Conservation (phyloP, 2,888 invertebrate species). For the Proisotoma minuta region DNA sequence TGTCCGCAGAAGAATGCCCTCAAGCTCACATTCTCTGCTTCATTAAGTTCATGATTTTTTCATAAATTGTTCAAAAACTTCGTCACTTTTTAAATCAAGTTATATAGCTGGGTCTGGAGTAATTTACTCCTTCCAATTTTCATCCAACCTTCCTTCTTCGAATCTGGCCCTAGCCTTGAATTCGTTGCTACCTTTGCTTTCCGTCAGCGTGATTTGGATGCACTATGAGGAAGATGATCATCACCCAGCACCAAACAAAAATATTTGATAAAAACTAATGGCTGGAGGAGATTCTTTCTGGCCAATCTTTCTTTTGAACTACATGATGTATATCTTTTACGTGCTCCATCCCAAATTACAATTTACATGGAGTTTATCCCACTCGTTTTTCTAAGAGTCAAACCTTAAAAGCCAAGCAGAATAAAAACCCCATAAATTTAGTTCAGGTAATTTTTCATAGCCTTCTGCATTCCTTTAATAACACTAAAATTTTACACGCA, state of each 20-base stretch:
- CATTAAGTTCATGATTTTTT: slow-evolving; percentile 45
- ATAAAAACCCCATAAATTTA: too few relatives aligned
- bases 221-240: not conserved
- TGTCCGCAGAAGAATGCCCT: slow-evolving; percentile 41
- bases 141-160: not conserved
- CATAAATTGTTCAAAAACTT: slow-evolving; percentile 11
- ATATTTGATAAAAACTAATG: not conserved
- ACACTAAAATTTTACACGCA: too few relatives aligned
- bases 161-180: not conserved
- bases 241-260: not conserved
- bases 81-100: slow-evolving; percentile 16
- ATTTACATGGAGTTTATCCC: slow-evolving; percentile 5
- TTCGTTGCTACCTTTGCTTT: not conserved
- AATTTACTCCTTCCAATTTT: slow-evolving; percentile 2
- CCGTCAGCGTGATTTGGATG: not conserved
- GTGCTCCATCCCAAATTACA: not conserved
- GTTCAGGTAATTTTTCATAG: too few relatives aligned
- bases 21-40: slow-evolving; percentile 46
- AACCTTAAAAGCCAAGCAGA: too few relatives aligned
- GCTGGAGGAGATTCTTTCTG: too few relatives aligned
- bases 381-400: too few relatives aligned
- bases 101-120: not conserved
- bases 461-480: too few relatives aligned
- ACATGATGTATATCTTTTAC: slow-evolving; percentile 1
- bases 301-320: too few relatives aligned